Conservation (phyloP, 2,888 invertebrate species). For the Auanema sp. region DNA sequence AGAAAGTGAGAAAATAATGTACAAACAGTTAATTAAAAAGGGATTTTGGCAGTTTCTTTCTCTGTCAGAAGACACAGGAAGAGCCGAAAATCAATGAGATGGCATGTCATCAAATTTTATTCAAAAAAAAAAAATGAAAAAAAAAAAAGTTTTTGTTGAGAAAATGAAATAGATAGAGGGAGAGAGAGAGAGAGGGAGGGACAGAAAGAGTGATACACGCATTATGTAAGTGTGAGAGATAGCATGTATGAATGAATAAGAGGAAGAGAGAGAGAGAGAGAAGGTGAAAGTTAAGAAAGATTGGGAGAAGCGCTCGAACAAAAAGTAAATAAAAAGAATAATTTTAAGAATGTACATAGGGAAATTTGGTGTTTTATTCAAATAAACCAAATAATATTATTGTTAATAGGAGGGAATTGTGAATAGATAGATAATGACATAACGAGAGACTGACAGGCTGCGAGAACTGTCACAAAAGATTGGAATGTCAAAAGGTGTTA, state of each 20-base stretch:
- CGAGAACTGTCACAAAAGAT: background rate
- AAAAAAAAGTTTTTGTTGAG: background rate
- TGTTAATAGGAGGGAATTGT: slow-evolving; percentile 1
- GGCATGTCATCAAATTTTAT: too few relatives aligned
- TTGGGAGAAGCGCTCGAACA: slow-evolving; percentile 20
- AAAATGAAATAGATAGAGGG: slow-evolving; percentile 14
- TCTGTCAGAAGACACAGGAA: slow-evolving; percentile 13
- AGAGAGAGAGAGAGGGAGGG: slow-evolving; percentile 12
- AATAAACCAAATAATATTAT: too few relatives aligned
- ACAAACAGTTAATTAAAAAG: too few relatives aligned
- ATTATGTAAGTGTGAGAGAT: slow-evolving; percentile 15
- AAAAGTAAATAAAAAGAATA: background rate
- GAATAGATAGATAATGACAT: background rate
- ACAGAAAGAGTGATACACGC: slow-evolving; percentile 22
- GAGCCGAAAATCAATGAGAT: background rate
- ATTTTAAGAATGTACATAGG: too few relatives aligned
- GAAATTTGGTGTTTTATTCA: too few relatives aligned
- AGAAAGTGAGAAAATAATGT: too few relatives aligned
- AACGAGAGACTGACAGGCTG: background rate
- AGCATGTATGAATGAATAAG: slow-evolving; percentile 2
- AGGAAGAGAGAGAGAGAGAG: slow-evolving; percentile 10
- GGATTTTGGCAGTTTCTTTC: background rate
- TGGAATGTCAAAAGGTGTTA: background rate
- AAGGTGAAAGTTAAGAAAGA: slow-evolving; percentile 11
- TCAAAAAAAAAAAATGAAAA: too few relatives aligned